Evolutionary conservation across 1,140 invertebrate genomes (phyloP).

Genomic region (Carcinoscorpius rotundicauda): DNA sequence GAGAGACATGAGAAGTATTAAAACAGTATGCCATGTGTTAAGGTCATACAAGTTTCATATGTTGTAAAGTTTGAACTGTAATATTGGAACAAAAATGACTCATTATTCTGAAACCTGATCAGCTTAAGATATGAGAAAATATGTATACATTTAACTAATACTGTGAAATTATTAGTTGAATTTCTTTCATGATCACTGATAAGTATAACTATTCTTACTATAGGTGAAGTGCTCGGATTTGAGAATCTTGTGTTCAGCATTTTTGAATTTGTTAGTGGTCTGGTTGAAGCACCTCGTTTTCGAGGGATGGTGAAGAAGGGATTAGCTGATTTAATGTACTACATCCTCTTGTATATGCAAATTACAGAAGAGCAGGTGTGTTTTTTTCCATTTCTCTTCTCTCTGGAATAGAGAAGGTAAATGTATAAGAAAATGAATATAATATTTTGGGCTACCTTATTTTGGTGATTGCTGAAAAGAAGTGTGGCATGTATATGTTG

Average conservation of each 20-base stretch:
- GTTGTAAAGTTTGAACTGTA: no score
- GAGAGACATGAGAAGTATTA: no score
- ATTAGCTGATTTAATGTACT: conserved; percentile 56
- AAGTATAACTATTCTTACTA: conserved; percentile 19
- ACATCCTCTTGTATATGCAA: conserved; percentile 61
- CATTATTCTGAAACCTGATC: no score
- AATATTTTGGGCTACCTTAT: no score
- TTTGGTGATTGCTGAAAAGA: no score
- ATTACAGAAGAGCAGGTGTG: conserved; percentile 57
- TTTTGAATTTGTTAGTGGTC: conserved; percentile 57
- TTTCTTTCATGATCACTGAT: not conserved
- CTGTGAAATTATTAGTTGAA: conserved; percentile 6
- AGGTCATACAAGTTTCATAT: no score
- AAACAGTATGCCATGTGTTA: no score
- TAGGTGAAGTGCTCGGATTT: conserved; percentile 57
- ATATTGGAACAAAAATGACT: no score
- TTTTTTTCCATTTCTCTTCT: not conserved
- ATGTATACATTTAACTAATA: not conserved
- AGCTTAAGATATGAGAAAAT: not conserved
- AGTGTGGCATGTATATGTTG: no score
- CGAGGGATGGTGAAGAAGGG: conserved; percentile 49
- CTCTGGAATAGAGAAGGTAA: no score
- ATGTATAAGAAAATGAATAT: no score
- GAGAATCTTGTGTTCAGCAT: conserved; percentile 60
- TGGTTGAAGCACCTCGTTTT: conserved; percentile 49